Evolutionary conservation across 2,113 vertebrate genomes (phyloP).

Genomic region (Phrynocephalus versicolor): DNA sequence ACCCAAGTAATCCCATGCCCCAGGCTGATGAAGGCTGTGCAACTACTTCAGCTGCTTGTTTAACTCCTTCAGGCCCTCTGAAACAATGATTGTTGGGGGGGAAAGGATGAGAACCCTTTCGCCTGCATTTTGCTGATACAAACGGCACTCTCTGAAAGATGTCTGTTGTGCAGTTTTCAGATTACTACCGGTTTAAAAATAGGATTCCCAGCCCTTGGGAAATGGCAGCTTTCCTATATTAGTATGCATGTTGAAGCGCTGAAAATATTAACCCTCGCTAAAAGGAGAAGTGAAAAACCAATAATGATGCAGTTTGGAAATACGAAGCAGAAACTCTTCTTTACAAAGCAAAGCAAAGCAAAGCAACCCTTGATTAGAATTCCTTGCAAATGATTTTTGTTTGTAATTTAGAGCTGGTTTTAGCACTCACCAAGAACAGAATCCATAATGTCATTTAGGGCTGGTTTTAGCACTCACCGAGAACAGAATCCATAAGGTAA

Average conservation of each 20-base stretch:
- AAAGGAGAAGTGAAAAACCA: not conserved
- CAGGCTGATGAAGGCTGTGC: conserved; percentile 28
- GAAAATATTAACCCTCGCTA: not conserved
- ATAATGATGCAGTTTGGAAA: not conserved
- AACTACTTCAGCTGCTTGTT: not conserved
- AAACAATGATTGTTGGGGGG: not conserved
- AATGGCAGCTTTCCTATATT: not conserved
- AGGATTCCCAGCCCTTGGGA: not conserved
- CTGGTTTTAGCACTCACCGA: not conserved
- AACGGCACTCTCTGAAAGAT: not conserved
- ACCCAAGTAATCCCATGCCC: conserved; percentile 48
- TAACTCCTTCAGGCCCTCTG: conserved; percentile 33
- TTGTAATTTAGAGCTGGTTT: not conserved
- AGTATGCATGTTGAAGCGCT: not conserved
- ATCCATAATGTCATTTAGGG: not conserved
- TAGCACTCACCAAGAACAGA: not conserved
- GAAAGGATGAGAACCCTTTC: not conserved
- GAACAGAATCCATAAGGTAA: not conserved
- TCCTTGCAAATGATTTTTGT: not conserved
- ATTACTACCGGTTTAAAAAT: conserved; percentile 7
- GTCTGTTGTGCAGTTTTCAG: not conserved
- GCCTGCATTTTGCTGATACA: not conserved
- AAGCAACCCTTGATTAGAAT: not conserved
- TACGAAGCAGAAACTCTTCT: not conserved
- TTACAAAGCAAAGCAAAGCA: not conserved